Evolutionary conservation across 2,797 vertebrate species (phyloP), one percentile per base, ranked within the genome.

Genomic region (Pseudomugil tenellus): DNA sequence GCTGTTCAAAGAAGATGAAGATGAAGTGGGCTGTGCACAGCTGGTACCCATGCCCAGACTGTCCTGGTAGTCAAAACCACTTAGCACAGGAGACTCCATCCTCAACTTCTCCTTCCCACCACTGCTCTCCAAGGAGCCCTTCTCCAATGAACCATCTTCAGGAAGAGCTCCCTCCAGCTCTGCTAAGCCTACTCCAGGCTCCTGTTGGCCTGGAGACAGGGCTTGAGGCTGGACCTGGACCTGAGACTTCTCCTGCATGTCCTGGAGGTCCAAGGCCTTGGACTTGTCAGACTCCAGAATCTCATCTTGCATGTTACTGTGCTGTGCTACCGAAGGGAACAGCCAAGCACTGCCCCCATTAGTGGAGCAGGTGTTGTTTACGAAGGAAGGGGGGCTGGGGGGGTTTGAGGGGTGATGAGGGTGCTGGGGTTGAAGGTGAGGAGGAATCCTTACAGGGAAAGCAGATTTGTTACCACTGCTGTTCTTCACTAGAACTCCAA

Each of bases 401-500:
- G 96, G 95, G 67, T 80, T 88, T 86, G 93, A 95, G 84, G 97
- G 95, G 87, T 96, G 94, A 93, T 96, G 96, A 90, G 92, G 95
- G 92, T 97, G 96, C 87, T 96, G 94, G 93, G 96, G 95, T 91
- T 99, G 98, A 89, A 99, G 95, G 94, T 98, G 98, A 87, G 97
- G 97, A 91, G 98, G 97, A 93, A 98, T 98, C 92, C 98, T 94
- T 84, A 98, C 96, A 79, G 98, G 97, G 95, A 99, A 99, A 94
- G 96, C 95, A 87, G 97, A 96, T 94, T 99, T 99, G 92, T 96
- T 99, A 91, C 96, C 95, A 80, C 96, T 95, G 93, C 97, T 96
- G 96, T 97, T 99, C 95, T 99, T 98, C 91, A 99, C 97, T 94
- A 99, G 94, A 94, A 98, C 97, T 95, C 98, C 98, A 92, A 99